Percentiles rank a stretch among this genome's conserved stretches.
phyloP scores from a whole-genome alignment of 2,113 vertebrate species.

The Lethenteron camtschaticum region DNA sequence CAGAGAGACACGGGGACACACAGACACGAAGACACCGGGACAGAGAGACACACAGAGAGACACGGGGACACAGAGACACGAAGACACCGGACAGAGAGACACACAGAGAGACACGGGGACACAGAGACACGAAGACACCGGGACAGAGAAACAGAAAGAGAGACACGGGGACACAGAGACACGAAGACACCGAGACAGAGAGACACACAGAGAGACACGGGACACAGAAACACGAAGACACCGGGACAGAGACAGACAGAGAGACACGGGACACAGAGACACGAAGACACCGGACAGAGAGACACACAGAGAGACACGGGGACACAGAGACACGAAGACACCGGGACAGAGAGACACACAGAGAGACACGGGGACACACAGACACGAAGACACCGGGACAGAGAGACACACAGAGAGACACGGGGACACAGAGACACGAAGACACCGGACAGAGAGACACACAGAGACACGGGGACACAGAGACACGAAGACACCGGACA shows the following conservation, averaged over 20 bases:
- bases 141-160: background rate
- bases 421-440: background rate
- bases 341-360: background rate
- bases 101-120: background rate
- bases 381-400: background rate
- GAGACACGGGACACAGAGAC: too few species aligned
- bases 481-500: too few species aligned
- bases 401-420: background rate
- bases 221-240: too few species aligned
- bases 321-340: background rate
- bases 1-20: background rate
- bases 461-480: too few species aligned
- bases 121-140: too few species aligned
- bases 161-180: background rate
- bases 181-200: too few species aligned
- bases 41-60: background rate
- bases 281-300: too few species aligned
- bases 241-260: background rate
- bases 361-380: background rate
- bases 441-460: too few species aligned
- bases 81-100: background rate
- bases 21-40: background rate
- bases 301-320: background rate
- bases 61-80: background rate
- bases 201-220: too few species aligned